phyloP scores from a whole-genome alignment of 2,113 vertebrate genomes.

The Chamaetylas fuelleborni region DNA sequence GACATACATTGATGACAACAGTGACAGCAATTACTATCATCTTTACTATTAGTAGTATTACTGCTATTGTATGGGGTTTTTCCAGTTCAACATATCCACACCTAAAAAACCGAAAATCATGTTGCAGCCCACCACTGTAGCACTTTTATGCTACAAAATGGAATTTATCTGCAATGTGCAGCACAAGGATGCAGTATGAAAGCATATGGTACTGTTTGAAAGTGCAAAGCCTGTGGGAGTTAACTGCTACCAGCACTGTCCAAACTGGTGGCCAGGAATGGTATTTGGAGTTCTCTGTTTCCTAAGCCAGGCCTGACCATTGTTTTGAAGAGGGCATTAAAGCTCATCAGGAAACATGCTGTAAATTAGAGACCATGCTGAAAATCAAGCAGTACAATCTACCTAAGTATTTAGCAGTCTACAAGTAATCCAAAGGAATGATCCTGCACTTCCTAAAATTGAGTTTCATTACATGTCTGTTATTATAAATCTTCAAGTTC shows the following conservation, averaged over 20 bases:
- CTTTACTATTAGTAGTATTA: not conserved
- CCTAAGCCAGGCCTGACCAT: not conserved
- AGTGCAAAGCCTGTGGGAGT: not conserved
- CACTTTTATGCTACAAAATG: not conserved
- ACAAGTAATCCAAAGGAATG: not conserved
- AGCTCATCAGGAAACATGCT: not conserved
- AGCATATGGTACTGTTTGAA: rapidly evolving
- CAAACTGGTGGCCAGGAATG: not conserved
- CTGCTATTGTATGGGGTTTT: rapidly evolving
- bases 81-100: not conserved
- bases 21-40: not conserved
- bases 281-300: not conserved
- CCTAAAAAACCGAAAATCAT: rapidly evolving
- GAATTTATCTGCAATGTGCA: not conserved
- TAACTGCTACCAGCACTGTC: not conserved
- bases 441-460: not conserved
- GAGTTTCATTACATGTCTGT: not conserved
- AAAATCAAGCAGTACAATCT: not conserved
- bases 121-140: not conserved
- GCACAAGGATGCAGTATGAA: not conserved
- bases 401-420: not conserved
- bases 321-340: not conserved
- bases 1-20: not conserved
- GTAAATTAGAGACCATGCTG: not conserved
- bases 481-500: not conserved